Base-by-base conservation (phyloP, 2,113 vertebrate species). In the Ictalurus punctatus region DNA sequence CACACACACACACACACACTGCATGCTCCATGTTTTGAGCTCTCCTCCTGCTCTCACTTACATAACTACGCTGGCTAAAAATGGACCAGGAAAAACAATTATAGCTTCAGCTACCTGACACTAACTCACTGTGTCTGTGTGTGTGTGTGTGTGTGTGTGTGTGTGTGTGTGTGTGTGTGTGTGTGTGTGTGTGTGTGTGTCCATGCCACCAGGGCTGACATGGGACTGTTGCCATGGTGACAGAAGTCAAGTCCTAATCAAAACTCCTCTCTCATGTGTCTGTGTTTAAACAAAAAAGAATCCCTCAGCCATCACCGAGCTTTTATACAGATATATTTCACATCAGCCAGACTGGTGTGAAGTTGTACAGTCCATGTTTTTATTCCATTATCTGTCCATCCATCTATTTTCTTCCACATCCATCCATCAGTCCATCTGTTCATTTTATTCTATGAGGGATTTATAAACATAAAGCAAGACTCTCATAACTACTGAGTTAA, bases 81-180 rank as follows among this genome's bases (percentile, higher is more conserved):
- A 90, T 90, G 89, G 91, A 84, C 78, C 86, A 37, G 61, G 87
- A 86, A 89, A 90, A 89, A 90, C 90, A 89, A 90, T 91, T 90
- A 92, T 88, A 92, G 90, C 86, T 91, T 80, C 83, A 65, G 81
- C 73, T 89, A 90, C 87, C 85, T 89, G 89, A 83, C 79, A 61
- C 65, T 89, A 86, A 87, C 87, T 92, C 92, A 86, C 21, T 27
- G 21, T 78, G 74, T 78, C 3, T 52, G 12, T 78, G 23, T 52
- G 23, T 78, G 23, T 52, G 40, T 44, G 17, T 44, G 8, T 44
- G 19, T 76, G 8, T 76, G 71, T 74, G 71, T 21, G 69, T 73
- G 34, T 76, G 73, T 76, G 37, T 40, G 34, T 74, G 73, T 87
- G 80, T 83, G 30, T 65, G 73, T 69, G 52, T 19, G 44, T 88